phyloP scores from a whole-genome alignment of 1,140 invertebrate species.

The Pseudoatta argentina region DNA sequence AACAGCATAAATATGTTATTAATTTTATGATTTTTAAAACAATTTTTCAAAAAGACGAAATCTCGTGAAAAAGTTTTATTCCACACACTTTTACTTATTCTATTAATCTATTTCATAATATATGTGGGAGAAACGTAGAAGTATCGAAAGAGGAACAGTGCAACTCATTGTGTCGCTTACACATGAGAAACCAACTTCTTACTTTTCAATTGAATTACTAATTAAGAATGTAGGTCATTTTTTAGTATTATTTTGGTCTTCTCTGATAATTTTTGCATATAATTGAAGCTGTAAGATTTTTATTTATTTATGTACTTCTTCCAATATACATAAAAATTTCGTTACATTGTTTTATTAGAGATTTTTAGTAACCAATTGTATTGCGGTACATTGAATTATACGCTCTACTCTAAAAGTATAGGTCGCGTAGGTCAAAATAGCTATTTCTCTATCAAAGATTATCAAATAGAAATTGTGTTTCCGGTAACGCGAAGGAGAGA shows the following conservation, averaged over 20 bases:
- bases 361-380: background rate
- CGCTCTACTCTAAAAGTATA: background rate
- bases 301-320: background rate
- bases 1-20: background rate
- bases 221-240: background rate
- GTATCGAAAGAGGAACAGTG: too few species aligned
- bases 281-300: background rate
- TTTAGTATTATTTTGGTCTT: background rate
- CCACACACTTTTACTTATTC: background rate
- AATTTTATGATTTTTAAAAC: background rate
- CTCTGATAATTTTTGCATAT: background rate
- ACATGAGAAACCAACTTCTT: background rate
- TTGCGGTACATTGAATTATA: background rate
- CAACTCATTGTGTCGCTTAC: too few species aligned
- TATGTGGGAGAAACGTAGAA: too few species aligned
- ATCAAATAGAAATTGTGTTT: background rate
- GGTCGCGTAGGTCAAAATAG: background rate
- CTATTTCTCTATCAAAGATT: background rate
- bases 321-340: background rate
- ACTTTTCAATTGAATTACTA: background rate
- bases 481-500: conserved; percentile 3
- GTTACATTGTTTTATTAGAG: background rate
- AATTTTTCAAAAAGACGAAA: background rate
- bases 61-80: background rate
- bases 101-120: too few species aligned